Evolutionary conservation across 2,888 invertebrate species (phyloP).

Genomic region (Carcina quercana): DNA sequence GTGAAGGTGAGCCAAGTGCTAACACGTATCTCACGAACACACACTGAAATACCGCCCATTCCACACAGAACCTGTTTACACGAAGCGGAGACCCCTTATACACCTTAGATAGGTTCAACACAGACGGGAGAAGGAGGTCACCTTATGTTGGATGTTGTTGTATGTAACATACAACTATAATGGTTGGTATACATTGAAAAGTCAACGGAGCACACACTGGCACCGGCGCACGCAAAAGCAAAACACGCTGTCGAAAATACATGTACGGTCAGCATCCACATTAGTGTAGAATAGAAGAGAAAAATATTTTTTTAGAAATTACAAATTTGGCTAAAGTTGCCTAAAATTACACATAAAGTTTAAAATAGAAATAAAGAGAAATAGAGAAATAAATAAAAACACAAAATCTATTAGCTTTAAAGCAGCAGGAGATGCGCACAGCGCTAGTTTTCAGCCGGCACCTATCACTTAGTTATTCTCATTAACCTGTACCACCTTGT

Average conservation of each 20-base stretch:
- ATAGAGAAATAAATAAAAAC: too few relatives aligned
- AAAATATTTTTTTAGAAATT: too few relatives aligned
- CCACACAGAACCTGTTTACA: slow-evolving; percentile 9
- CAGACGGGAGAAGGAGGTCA: slow-evolving; percentile 21
- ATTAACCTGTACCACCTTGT: too few relatives aligned
- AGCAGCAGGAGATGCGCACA: too few relatives aligned
- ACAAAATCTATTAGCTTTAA: too few relatives aligned
- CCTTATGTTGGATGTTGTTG: slow-evolving; percentile 17
- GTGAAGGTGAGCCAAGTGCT: slow-evolving; percentile 65
- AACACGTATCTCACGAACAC: slow-evolving; percentile 55
- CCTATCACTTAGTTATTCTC: too few relatives aligned
- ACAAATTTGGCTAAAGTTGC: too few relatives aligned
- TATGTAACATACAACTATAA: slow-evolving; percentile 31
- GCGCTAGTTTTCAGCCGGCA: too few relatives aligned
- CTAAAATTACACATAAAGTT: too few relatives aligned
- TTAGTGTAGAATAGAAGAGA: too few relatives aligned
- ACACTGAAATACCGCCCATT: slow-evolving; percentile 26
- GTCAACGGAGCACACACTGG: slow-evolving; percentile 38
- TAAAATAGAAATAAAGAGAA: too few relatives aligned
- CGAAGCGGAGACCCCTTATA: not conserved
- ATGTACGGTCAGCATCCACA: slow-evolving; percentile 40
- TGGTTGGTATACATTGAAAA: slow-evolving; percentile 33
- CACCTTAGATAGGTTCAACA: not conserved
- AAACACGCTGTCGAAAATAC: slow-evolving; percentile 59
- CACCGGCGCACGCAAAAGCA: slow-evolving; percentile 52